Base-by-base conservation (phyloP, 1,140 invertebrate genomes). In the Drosophila pandora region DNA sequence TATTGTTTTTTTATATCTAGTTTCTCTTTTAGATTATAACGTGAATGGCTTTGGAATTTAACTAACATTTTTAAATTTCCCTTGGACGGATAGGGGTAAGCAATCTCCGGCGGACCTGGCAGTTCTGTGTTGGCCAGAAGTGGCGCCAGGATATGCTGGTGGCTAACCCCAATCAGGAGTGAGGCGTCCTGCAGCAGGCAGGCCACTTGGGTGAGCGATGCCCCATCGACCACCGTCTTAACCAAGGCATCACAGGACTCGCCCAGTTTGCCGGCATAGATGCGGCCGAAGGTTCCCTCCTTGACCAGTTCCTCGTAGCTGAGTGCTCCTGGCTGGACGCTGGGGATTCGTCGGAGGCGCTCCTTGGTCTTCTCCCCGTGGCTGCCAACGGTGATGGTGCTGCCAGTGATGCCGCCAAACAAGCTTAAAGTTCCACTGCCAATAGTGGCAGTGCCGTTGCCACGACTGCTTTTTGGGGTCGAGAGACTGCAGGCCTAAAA, bases 61-160 rank as follows among this genome's bases (percentile, higher is more conserved):
- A 93, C 92, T 90, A 93, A 97, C 95, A 95, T 95, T 92, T 98
- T 98, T 12, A 99, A 93, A 93, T 98, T 98, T 57, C 97, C 95
- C 90, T 97, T 96, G 63, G 93, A 93, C 45, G 94, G 93, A 92
- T 95, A 95, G 34, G 95, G 95, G 92, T 98, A 98, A 10, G 97
- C 94, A 23, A 98, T 92, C 62, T 97, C 93, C 0, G 97, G 96
- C 65, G 94, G 95, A 22, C 94, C 94, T 0, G 94, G 93, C 72
- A 95, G 94, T 67, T 97, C 96, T 2, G 96, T 93, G 85, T 96
- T 97, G 0, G 96, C 95, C 8, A 95, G 96, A 54, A 97, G 93
- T 1, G 98, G 94, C 0, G 96, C 94, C 37, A 97, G 93, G 10
- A 98, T 95, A 83, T 98, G 97, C 59, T 95, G 94, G 83, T 98